Base-by-base conservation (phyloP, 1,140 invertebrate genomes). In the Drosophila nigromelanica region DNA sequence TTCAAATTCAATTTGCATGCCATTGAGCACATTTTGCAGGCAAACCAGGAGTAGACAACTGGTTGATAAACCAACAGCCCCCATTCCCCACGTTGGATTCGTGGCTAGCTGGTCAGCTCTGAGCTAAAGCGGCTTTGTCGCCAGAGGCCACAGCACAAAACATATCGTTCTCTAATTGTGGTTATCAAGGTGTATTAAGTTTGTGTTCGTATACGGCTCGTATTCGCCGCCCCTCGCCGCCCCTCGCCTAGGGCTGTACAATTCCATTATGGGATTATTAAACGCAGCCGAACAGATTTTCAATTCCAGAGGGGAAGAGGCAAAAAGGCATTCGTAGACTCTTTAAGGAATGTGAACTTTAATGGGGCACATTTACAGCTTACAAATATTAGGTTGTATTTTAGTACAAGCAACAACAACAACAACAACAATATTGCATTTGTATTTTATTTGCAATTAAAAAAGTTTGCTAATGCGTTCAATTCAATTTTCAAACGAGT, bases 1-100 rank as follows among this genome's bases (percentile, higher is more conserved):
- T 83, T 89, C 66, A 75, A 89, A 89, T 89, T 89, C 85, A 83
- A 89, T 89, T 89, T 89, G 76, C 83, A 89, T 79, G 54, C 69
- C 70, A 75, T 71, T 59, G 79, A 74, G 62, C 47, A 42, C 59
- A 67, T 67, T 71, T 55, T 35, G 10, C 52, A 15, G 18, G 24
- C 15, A 30, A 69, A 43, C 39, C 47, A 14, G 48, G 27, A 47
- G 35, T 27, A 40, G n/a, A 24, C 45, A 35, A 59, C 37, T 45
- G 15, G 10, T 39, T 21, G 43, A 42, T 14, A 37, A 43, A 21
- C 55, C 40, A 14, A 45, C 30, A 12, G 2, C 35, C 35, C 51
- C 27, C 47, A 5, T 7, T 33, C 2, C 27, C 27, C 27, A 27
- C 27, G n/a, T 0, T 5, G 48, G 12, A 50, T 10, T 4, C 48